Evolutionary conservation across 2,888 invertebrate species (phyloP).

Genomic region (Platycheirus rosarum): DNA sequence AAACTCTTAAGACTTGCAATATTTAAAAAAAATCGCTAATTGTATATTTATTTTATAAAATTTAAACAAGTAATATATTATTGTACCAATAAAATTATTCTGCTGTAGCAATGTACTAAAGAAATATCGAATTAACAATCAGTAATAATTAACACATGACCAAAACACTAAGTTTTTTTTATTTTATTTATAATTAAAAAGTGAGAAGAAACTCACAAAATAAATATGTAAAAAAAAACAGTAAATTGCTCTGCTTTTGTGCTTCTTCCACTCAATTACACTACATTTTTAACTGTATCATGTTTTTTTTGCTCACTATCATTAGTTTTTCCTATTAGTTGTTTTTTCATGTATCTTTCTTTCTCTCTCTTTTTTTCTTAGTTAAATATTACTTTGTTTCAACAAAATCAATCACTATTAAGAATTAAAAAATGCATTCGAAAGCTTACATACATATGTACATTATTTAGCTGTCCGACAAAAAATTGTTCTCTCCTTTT

Average conservation of each 20-base stretch:
- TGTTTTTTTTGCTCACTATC: conserved; percentile 38
- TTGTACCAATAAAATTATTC: conserved; percentile 52
- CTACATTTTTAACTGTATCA: conserved; percentile 48
- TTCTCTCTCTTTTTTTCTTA: conserved; percentile 1
- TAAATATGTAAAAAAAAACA: conserved; percentile 24
- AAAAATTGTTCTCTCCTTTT: too few species aligned
- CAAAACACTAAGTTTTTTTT: conserved; percentile 56
- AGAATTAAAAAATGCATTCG: too few species aligned
- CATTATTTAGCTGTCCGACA: too few species aligned
- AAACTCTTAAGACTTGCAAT: conserved; percentile 32
- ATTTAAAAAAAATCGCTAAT: conserved; percentile 55
- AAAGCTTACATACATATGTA: too few species aligned
- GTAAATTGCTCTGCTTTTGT: conserved; percentile 63
- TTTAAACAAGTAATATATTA: conserved; percentile 29
- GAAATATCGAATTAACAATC: conserved; percentile 67
- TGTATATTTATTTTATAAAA: conserved; percentile 53
- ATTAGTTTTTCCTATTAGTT: conserved; percentile 42
- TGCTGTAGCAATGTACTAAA: conserved; percentile 73
- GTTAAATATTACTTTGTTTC: too few species aligned
- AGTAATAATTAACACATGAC: conserved; percentile 55
- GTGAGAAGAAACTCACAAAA: conserved; percentile 17
- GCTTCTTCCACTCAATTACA: conserved; percentile 65
- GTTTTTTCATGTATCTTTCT: conserved; percentile 4
- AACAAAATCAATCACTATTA: too few species aligned
- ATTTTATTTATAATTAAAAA: conserved; percentile 7